Conservation (phyloP, 2,888 invertebrate genomes). For the Thymelicus sylvestris region DNA sequence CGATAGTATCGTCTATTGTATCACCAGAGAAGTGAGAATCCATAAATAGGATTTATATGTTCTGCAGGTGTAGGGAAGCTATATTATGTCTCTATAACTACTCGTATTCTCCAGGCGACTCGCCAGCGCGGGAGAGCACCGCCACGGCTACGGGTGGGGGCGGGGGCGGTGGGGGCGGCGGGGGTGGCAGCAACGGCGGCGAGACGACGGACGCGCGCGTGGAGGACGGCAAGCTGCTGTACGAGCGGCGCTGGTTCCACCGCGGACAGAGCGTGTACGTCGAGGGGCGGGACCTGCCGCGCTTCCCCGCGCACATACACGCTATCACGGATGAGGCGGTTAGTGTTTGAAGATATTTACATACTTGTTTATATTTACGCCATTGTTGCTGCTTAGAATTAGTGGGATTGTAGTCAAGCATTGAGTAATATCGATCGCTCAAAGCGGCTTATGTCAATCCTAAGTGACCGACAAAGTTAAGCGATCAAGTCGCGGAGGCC, state of each 20-base stretch:
- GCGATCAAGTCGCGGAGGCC: too few relatives aligned
- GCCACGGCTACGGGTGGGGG: slow-evolving; percentile 43
- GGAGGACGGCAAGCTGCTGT: slow-evolving; percentile 97
- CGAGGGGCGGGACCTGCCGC: slow-evolving; percentile 93
- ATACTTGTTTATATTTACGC: too few relatives aligned
- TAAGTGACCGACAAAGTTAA: too few relatives aligned
- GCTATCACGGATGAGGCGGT: slow-evolving; percentile 96
- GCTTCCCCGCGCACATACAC: slow-evolving; percentile 95
- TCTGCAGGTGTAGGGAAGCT: too few relatives aligned
- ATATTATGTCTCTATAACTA: not conserved
- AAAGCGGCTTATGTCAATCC: too few relatives aligned
- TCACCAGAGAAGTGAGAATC: too few relatives aligned
- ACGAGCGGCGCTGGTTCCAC: slow-evolving; percentile 98
- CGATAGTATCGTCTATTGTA: too few relatives aligned
- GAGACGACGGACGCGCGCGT: slow-evolving; percentile 92
- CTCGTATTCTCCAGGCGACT: slow-evolving; percentile 71
- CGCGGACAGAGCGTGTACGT: slow-evolving; percentile 96
- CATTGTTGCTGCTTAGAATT: too few relatives aligned
- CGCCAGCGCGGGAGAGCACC: slow-evolving; percentile 62
- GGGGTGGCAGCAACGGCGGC: slow-evolving; percentile 49
- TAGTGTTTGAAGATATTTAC: slow-evolving; percentile 48
- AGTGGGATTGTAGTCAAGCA: too few relatives aligned
- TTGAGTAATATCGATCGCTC: too few relatives aligned
- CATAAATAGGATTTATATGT: too few relatives aligned
- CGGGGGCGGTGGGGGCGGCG: slow-evolving; percentile 20